phyloP scores from a whole-genome alignment of 1,140 invertebrate genomes.

The Drosophila micromelanica region DNA sequence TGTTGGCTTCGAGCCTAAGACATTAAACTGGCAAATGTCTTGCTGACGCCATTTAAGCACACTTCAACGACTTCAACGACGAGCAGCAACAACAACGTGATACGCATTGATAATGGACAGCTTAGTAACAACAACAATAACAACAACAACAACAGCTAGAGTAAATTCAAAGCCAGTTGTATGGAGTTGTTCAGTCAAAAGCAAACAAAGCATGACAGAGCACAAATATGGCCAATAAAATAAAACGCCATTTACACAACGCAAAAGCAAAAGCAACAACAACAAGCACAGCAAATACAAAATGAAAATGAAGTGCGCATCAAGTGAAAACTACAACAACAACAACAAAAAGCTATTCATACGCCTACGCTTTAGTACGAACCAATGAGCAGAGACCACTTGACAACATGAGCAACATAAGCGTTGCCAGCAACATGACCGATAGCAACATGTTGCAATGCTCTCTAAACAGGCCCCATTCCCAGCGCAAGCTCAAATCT shows the following conservation, averaged over 20 bases:
- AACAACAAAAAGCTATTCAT: constrained; percentile 8
- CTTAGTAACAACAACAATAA: constrained; percentile 36
- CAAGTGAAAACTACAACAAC: constrained; percentile 37
- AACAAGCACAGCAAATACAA: constrained; percentile 23
- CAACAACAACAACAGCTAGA: constrained; percentile 16
- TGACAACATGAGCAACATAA: constrained; percentile 22
- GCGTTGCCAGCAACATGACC: constrained; percentile 20
- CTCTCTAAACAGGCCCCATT: constrained; percentile 43
- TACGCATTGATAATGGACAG: constrained; percentile 78
- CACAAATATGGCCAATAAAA: constrained; percentile 81
- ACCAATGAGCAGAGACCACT: constrained; percentile 47
- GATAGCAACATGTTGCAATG: constrained; percentile 34
- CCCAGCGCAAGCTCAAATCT: constrained; percentile 23
- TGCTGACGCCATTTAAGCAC: constrained; percentile 78
- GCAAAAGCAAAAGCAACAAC: constrained; percentile 35
- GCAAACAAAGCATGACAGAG: constrained; percentile 78
- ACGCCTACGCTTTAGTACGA: constrained; percentile 55
- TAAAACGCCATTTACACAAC: constrained; percentile 74
- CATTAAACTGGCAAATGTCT: constrained; percentile 76
- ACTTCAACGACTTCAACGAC: constrained; percentile 68
- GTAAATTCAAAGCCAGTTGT: constrained; percentile 25
- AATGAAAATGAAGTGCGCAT: constrained; percentile 42
- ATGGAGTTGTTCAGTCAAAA: constrained; percentile 50
- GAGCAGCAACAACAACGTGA: constrained; percentile 68
- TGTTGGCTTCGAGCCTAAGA: constrained; percentile 40